phyloP scores from a whole-genome alignment of 2,113 vertebrate genomes.

The Eolophus roseicapilla region DNA sequence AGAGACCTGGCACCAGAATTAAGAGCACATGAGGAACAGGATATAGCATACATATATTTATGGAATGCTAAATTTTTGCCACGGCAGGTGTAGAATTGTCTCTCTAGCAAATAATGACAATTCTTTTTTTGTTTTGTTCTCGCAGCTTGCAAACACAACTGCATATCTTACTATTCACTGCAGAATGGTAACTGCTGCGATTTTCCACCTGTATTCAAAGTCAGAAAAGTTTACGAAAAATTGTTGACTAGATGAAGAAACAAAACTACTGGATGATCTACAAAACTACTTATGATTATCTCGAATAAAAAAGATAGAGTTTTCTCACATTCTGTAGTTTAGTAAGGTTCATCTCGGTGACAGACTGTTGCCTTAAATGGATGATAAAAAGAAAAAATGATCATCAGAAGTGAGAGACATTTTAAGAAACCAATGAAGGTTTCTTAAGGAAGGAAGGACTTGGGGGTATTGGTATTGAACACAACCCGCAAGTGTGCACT shows the following conservation, averaged over 20 bases:
- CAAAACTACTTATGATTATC: neutral
- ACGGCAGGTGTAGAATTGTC: neutral
- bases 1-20: neutral
- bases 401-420: neutral
- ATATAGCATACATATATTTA: neutral
- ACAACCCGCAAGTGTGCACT: neutral
- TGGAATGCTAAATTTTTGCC: neutral
- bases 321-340: neutral
- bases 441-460: neutral
- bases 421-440: neutral
- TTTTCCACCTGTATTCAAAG: neutral
- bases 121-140: neutral
- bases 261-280: neutral
- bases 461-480: neutral
- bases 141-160: neutral
- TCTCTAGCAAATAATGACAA: neutral
- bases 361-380: neutral
- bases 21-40: neutral
- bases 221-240: neutral
- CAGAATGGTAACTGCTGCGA: neutral
- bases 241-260: neutral
- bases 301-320: neutral
- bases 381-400: neutral
- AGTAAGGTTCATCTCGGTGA: neutral
- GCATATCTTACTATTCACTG: neutral